phyloP scores from a whole-genome alignment of 2,797 vertebrate species.

The Ctenosaura bakeri region DNA sequence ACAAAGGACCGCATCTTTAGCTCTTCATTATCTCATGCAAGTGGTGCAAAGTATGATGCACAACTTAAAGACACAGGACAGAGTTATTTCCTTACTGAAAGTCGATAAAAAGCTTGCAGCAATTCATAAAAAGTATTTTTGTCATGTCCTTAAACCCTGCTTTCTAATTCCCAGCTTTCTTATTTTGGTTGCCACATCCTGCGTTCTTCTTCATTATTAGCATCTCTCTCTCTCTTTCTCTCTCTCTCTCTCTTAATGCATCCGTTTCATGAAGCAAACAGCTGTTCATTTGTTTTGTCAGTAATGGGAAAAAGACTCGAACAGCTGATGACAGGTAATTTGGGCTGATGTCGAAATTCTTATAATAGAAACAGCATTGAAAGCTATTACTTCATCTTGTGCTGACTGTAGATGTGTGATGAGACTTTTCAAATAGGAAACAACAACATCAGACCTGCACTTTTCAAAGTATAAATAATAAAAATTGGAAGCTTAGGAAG shows the following conservation, averaged over 20 bases:
- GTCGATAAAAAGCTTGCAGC: neutral
- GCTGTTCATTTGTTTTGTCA: slow-evolving; percentile 77
- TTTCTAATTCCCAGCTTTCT: slow-evolving; percentile 41
- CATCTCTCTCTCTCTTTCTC: slow-evolving; percentile 62
- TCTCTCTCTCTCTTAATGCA: slow-evolving; percentile 8
- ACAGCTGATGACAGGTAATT: slow-evolving; percentile 77
- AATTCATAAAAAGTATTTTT: slow-evolving; percentile 41
- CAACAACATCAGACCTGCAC: slow-evolving; percentile 67
- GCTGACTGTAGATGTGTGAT: slow-evolving; percentile 70
- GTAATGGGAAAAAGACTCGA: slow-evolving; percentile 73
- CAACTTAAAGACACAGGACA: slow-evolving; percentile 37
- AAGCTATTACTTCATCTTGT: slow-evolving; percentile 76
- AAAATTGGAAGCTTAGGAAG: slow-evolving; percentile 66
- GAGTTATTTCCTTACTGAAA: slow-evolving; percentile 5
- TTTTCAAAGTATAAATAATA: slow-evolving; percentile 74
- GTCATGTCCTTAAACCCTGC: slow-evolving; percentile 48
- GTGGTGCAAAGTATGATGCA: slow-evolving; percentile 25
- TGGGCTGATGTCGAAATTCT: slow-evolving; percentile 71
- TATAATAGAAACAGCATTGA: slow-evolving; percentile 68
- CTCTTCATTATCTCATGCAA: slow-evolving; percentile 41
- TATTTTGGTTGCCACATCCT: slow-evolving; percentile 53
- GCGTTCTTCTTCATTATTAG: slow-evolving; percentile 23
- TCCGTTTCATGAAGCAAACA: slow-evolving; percentile 70
- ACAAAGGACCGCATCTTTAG: slow-evolving; percentile 25
- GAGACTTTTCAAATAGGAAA: slow-evolving; percentile 68